phyloP scores from a whole-genome alignment of 92 coral and sea anemone species.

The Scolanthus callimorphus region DNA sequence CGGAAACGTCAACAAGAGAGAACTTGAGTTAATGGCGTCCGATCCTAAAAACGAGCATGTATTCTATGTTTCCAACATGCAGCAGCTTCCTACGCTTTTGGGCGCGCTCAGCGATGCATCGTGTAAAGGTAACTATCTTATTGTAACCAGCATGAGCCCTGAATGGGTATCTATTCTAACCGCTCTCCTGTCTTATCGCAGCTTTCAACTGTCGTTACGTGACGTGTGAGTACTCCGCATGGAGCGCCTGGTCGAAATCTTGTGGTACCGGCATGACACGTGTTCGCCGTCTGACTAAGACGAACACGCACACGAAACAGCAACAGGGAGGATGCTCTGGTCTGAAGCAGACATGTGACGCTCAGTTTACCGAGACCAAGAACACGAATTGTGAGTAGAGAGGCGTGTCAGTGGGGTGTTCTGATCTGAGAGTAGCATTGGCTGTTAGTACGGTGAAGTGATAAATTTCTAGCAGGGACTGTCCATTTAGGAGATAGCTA shows the following conservation, averaged over 20 bases:
- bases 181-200: too few species aligned
- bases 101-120: slow-evolving; percentile 56
- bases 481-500: too few species aligned
- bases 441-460: too few species aligned
- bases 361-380: slow-evolving; percentile 37
- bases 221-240: slow-evolving; percentile 63
- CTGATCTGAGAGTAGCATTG: too few species aligned
- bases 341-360: slow-evolving; percentile 61
- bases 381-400: slow-evolving; percentile 44
- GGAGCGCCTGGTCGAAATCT: slow-evolving; percentile 67
- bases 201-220: slow-evolving; percentile 58
- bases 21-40: slow-evolving; percentile 77
- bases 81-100: slow-evolving; percentile 47
- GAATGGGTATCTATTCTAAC: too few species aligned
- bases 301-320: slow-evolving; percentile 39
- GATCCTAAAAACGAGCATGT: slow-evolving; percentile 57
- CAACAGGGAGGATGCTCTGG: slow-evolving; percentile 89
- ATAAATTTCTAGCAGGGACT: too few species aligned
- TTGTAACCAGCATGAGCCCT: too few species aligned
- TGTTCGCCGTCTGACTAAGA: slow-evolving; percentile 35
- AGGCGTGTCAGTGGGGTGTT: too few species aligned
- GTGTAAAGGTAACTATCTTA: slow-evolving; percentile 49
- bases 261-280: slow-evolving; percentile 66
- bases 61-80: slow-evolving; percentile 64
- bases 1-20: slow-evolving; percentile 32